Base-by-base conservation (phyloP, 1,140 invertebrate species). In the Polypedilum vanderplanki region DNA sequence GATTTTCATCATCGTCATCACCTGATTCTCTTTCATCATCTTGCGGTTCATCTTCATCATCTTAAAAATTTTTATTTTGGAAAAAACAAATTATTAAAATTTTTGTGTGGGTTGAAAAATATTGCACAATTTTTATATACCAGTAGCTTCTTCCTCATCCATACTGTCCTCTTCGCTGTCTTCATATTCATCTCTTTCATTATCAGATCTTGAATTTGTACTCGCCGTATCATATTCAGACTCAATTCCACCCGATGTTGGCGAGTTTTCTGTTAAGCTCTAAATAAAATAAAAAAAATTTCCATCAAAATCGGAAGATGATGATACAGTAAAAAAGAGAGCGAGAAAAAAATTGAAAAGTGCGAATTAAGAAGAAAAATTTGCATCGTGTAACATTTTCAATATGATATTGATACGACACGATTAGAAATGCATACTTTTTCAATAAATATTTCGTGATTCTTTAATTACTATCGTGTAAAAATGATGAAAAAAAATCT, bases 21-120 rank as follows among this genome's bases (percentile, higher is more conserved):
- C 83, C 83, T 5, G 83, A 83, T 73, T 81, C 83, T 73, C 77
- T 77, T 65, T 83, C 83, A 7, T 82, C 81, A 24, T 87, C 85
- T 20, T 85, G 83, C 73, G 83, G 83, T 67, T 85, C 83, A 77
- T 84, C 85, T 12, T 85, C 84, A 73, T 85, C 84, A 67, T 85
- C 84, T n/a, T 83, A 83, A 20, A 22, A 17, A 67, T 17, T 67
- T n/a, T 20, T 12, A 4, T 12, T 9, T 12, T 0, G 46, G 1
- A 12, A 57, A 15, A 57, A 57, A 57, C 4, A 57, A 15, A 15
- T 12, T 57, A 4, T 12, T 22, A 57, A 57, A 57, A 15, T 3
- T 57, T 3, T 3, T 57, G 46, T 8, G 46, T 57, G 8, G 46
- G 46, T 17, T 1, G 8, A 17, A 57, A 57, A 15, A 57, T 20